Conservation (phyloP, 2,797 vertebrate species). For the Liparis tanakae region DNA sequence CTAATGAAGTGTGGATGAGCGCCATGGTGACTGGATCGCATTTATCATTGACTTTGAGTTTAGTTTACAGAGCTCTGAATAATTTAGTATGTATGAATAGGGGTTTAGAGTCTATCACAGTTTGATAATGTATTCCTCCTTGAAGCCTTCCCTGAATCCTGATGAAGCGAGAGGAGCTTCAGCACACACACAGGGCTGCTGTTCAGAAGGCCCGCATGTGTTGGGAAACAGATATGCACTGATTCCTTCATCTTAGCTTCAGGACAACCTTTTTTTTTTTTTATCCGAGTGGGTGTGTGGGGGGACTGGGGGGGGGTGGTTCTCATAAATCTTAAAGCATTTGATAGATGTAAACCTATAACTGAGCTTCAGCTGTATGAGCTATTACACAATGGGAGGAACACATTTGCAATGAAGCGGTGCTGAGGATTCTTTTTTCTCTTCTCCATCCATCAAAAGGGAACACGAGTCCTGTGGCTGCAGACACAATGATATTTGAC, state of each 20-base stretch:
- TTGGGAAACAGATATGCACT: slow-evolving; percentile 52
- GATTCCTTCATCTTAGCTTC: slow-evolving; percentile 39
- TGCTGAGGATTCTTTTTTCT: slow-evolving; percentile 2
- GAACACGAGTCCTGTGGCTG: background rate
- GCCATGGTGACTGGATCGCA: slow-evolving; percentile 66
- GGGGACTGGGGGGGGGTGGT: background rate
- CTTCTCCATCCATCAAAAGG: background rate
- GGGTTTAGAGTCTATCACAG: slow-evolving; percentile 78
- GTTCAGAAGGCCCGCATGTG: slow-evolving; percentile 24
- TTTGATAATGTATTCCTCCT: slow-evolving; percentile 80
- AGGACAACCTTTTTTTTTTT: background rate
- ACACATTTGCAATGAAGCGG: background rate
- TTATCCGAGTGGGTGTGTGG: background rate
- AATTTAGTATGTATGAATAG: slow-evolving; percentile 82
- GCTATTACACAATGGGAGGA: background rate
- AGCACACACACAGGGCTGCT: slow-evolving; percentile 5
- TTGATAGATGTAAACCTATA: slow-evolving; percentile 2
- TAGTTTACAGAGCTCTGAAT: slow-evolving; percentile 81
- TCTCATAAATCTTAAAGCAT: slow-evolving; percentile 3
- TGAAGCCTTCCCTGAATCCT: slow-evolving; percentile 75
- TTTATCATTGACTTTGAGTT: slow-evolving; percentile 83
- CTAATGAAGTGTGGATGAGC: slow-evolving; percentile 82
- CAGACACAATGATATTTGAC: background rate
- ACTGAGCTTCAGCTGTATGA: background rate
- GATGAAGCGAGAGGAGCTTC: slow-evolving; percentile 58